phyloP scores from a whole-genome alignment of 2,797 vertebrate species.

The Myotis planiceps region DNA sequence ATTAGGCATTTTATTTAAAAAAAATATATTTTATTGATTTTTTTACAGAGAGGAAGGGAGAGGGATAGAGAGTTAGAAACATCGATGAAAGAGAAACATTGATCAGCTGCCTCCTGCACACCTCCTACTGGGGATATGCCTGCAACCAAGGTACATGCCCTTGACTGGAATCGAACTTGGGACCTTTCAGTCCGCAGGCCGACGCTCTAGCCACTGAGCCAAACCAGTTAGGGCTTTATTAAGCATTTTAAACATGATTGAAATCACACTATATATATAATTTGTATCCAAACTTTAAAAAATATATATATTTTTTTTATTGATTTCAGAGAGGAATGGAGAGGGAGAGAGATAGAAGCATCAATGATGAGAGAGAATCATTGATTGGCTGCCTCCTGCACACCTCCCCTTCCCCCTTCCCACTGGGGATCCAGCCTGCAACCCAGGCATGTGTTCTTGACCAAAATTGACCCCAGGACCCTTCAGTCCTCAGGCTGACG shows the following conservation, averaged over 20 bases:
- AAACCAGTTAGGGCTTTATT: background rate
- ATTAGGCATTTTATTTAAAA: background rate
- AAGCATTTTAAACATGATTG: background rate
- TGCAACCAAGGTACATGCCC: too few relatives aligned
- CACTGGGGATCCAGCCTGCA: background rate
- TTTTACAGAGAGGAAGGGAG: too few relatives aligned
- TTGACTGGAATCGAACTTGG: too few relatives aligned
- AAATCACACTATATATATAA: background rate
- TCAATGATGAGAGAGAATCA: background rate
- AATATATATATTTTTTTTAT: background rate
- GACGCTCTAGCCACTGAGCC: too few relatives aligned
- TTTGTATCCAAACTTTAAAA: background rate
- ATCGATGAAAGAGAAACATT: too few relatives aligned
- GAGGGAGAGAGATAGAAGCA: background rate
- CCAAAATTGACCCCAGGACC: background rate
- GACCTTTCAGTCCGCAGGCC: too few relatives aligned
- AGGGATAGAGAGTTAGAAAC: too few relatives aligned
- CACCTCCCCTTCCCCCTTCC: too few relatives aligned
- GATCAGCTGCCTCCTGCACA: too few relatives aligned
- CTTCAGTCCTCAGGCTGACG: fast-evolving
- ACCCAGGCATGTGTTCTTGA: background rate
- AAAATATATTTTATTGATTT: too few relatives aligned
- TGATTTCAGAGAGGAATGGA: background rate
- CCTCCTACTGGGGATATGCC: too few relatives aligned
- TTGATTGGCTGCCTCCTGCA: background rate